phyloP scores from a whole-genome alignment of 2,888 invertebrate species.

The Rotaria socialis region DNA sequence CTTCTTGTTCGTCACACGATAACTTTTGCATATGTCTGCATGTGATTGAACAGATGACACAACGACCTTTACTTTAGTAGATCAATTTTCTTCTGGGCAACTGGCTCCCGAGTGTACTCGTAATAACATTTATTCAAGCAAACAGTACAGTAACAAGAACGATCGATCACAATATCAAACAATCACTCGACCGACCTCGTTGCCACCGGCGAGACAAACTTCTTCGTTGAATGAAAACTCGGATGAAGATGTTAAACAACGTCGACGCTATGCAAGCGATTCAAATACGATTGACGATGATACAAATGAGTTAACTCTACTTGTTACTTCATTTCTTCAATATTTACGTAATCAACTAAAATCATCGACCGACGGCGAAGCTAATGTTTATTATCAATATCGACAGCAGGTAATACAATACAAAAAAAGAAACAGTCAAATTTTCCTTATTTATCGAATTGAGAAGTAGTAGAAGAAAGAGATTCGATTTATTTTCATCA shows the following conservation, averaged over 20 bases:
- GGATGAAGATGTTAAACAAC: background rate
- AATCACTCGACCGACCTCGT: background rate
- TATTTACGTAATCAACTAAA: background rate
- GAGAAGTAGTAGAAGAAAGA: background rate
- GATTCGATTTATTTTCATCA: too few species aligned
- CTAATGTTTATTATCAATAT: background rate
- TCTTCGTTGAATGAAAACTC: background rate
- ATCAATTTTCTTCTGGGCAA: background rate
- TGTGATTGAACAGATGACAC: background rate
- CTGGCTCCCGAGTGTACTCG: background rate
- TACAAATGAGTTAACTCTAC: background rate
- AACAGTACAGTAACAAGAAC: background rate
- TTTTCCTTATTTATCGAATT: background rate
- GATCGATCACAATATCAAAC: background rate
- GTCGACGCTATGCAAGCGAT: background rate
- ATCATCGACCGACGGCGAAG: background rate
- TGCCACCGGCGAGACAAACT: background rate
- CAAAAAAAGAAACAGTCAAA: background rate
- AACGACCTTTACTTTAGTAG: background rate
- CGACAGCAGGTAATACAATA: background rate
- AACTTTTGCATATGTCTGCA: background rate
- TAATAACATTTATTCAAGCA: background rate
- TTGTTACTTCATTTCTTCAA: conserved; percentile 9
- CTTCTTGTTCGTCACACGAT: background rate
- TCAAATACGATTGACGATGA: background rate